phyloP scores from a whole-genome alignment of 2,888 invertebrate species.

The Cataglyphis albicans region DNA sequence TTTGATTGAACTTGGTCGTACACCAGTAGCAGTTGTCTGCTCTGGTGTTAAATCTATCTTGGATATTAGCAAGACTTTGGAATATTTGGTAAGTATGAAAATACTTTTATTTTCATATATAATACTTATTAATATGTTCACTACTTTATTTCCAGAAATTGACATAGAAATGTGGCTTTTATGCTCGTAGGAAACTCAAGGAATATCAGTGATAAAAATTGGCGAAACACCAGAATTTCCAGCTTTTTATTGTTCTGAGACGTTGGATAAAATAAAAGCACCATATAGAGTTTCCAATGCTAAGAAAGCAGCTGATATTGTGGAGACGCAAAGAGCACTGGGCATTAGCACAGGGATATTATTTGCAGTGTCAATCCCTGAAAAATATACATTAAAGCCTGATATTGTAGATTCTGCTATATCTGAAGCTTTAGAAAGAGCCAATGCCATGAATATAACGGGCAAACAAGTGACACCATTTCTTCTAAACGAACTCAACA shows the following conservation, averaged over 20 bases:
- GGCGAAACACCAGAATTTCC: conserved; percentile 92
- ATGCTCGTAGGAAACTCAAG: conserved; percentile 94
- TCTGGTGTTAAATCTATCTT: conserved; percentile 99
- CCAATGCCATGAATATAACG: conserved; percentile 88
- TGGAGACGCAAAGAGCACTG: conserved; percentile 88
- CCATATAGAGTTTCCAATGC: conserved; percentile 90
- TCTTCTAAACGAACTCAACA: conserved; percentile 92
- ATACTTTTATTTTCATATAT: not conserved
- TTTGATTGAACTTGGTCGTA: conserved; percentile 95
- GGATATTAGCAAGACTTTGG: conserved; percentile 97
- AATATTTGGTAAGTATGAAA: conserved; percentile 91
- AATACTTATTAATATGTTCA: not conserved
- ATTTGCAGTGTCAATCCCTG: conserved; percentile 96
- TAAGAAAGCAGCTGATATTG: conserved; percentile 91
- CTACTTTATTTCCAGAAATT: not conserved
- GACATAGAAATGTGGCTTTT: not conserved
- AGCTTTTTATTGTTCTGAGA: conserved; percentile 95
- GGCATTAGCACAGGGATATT: conserved; percentile 91
- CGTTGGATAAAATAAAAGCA: conserved; percentile 89
- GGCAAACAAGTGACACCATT: conserved; percentile 98
- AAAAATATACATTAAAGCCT: conserved; percentile 89
- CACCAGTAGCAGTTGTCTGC: conserved; percentile 95
- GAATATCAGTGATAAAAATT: conserved; percentile 95
- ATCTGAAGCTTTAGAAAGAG: conserved; percentile 89
- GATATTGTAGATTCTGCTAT: conserved; percentile 90